Conservation (phyloP, 2,797 vertebrate species). For the Pelobates cultripes region DNA sequence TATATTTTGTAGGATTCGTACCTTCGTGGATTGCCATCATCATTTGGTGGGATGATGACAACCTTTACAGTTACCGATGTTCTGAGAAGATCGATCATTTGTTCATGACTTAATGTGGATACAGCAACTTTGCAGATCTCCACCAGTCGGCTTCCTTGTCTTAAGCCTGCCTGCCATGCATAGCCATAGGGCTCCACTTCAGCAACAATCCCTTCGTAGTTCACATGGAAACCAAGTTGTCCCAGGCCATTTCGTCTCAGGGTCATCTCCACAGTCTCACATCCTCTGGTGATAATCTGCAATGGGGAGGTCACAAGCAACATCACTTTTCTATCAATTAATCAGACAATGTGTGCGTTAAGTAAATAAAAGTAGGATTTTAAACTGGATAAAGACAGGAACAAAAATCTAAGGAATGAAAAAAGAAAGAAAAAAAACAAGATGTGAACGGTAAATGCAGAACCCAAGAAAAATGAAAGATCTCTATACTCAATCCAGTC, state of each 20-base stretch:
- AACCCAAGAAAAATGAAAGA: too few relatives aligned
- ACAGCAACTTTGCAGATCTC: constrained; percentile 97
- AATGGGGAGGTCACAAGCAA: background rate
- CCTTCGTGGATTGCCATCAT: constrained; percentile 95
- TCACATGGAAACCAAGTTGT: constrained; percentile 96
- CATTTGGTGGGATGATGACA: constrained; percentile 93
- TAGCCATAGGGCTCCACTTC: constrained; percentile 97
- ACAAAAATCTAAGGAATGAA: too few relatives aligned
- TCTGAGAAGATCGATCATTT: constrained; percentile 95
- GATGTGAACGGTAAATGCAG: too few relatives aligned
- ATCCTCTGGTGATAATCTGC: constrained; percentile 93
- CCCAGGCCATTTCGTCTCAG: constrained; percentile 93
- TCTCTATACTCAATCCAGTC: too few relatives aligned
- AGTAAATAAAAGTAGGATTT: too few relatives aligned
- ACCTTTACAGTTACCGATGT: constrained; percentile 95
- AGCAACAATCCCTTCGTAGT: constrained; percentile 96
- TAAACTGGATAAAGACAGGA: too few relatives aligned
- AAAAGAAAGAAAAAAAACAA: too few relatives aligned
- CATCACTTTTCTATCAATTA: too few relatives aligned
- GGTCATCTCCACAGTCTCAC: constrained; percentile 95
- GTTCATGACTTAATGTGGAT: constrained; percentile 93
- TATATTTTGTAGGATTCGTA: constrained; percentile 59
- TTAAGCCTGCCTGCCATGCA: constrained; percentile 93
- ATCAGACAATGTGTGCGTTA: too few relatives aligned
- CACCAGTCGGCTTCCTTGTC: constrained; percentile 93